Evolutionary conservation across 2,797 vertebrate species (phyloP).

Genomic region (Gambusia yucatana): DNA sequence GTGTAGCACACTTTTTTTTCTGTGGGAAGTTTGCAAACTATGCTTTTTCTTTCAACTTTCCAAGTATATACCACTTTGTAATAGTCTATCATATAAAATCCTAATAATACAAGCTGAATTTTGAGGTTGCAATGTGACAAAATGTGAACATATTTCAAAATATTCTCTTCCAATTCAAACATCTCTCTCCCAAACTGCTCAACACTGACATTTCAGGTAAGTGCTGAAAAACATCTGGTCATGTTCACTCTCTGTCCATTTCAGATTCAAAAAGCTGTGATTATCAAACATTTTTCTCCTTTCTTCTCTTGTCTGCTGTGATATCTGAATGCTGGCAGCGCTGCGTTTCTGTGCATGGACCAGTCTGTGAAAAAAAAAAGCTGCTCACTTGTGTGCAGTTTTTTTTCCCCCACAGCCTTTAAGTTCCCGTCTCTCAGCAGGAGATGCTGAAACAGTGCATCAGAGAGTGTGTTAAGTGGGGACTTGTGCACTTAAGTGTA

Average conservation of each 20-base stretch:
- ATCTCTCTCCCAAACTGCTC: constrained; percentile 26
- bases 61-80: background rate
- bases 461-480: constrained; percentile 32
- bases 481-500: constrained; percentile 60
- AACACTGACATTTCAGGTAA: constrained; percentile 45
- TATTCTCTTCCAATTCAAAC: constrained; percentile 28
- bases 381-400: constrained; percentile 33
- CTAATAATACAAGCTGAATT: background rate
- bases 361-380: constrained; percentile 38
- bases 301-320: constrained; percentile 32
- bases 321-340: constrained; percentile 57
- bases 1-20: background rate
- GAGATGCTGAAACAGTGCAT: constrained; percentile 35
- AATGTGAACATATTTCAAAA: background rate
- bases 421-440: constrained; percentile 37
- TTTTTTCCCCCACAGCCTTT: constrained; percentile 27
- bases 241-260: constrained; percentile 20
- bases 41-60: background rate
- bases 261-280: constrained; percentile 43
- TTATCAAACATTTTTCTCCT: constrained; percentile 39
- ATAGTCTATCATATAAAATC: background rate
- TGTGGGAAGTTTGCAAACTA: background rate
- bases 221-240: constrained; percentile 31
- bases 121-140: background rate
- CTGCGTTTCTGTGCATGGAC: constrained; percentile 35